These are phyloP conservation scores for Euspilapteryx auroguttella DNA, from an alignment of 2,888 invertebrate species.

Conservation along the genomic window DNA sequence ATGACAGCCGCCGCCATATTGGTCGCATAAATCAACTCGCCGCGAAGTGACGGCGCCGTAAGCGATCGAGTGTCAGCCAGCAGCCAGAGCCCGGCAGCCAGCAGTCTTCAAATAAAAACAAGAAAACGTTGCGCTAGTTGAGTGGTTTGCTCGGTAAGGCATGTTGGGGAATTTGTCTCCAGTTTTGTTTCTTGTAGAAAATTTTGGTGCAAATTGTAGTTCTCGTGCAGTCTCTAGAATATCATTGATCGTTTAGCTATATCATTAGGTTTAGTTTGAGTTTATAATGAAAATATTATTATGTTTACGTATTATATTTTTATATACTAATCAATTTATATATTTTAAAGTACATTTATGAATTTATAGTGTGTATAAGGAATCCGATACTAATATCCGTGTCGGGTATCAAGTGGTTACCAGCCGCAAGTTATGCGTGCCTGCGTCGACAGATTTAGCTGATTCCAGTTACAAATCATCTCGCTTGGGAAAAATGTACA, in stretches of 20 bases:
- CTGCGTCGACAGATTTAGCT: conserved; percentile 12
- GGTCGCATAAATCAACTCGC: conserved; percentile 55
- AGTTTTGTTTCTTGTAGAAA: no score
- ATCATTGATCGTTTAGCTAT: no score
- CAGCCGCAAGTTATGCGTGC: conserved; percentile 31
- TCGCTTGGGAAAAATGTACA: conserved; percentile 27
- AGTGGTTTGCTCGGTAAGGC: conserved; percentile 45
- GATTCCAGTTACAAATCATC: conserved; percentile 36
- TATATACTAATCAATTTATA: no score
- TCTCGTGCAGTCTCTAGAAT: no score
- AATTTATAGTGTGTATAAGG: no score
- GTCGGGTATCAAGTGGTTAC: conserved; percentile 28
- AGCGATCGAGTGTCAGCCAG: conserved; percentile 55
- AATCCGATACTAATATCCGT: no score
- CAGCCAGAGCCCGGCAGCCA: no score
- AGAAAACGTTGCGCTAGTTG: conserved; percentile 33
- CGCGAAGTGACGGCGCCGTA: conserved; percentile 36
- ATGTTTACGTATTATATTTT: no score
- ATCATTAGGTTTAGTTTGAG: no score
- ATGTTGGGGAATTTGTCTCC: conserved; percentile 45
- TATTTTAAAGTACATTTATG: no score
- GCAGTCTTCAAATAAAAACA: conserved; percentile 59
- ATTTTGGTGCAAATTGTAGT: no score
- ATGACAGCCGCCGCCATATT: conserved; percentile 54
- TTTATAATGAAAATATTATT: no score